Evolutionary conservation across 2,113 vertebrate species (phyloP).

Genomic region (Dromaius novaehollandiae): DNA sequence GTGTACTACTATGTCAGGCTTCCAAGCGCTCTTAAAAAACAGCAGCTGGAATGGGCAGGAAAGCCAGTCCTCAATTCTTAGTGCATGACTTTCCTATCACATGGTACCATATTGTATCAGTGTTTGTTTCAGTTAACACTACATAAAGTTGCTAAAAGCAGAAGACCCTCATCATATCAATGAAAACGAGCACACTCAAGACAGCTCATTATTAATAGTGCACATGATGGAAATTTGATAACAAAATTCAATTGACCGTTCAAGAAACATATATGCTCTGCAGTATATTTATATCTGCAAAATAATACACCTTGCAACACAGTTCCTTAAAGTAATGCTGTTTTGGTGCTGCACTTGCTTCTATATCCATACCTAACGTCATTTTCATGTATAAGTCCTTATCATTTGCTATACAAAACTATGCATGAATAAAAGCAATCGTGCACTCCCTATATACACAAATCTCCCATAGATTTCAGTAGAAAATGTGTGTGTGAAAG

Average conservation of each 20-base stretch:
- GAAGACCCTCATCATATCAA: slow-evolving; percentile 6
- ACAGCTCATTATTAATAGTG: not conserved
- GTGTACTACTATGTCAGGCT: slow-evolving; percentile 24
- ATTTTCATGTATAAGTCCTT: slow-evolving; percentile 46
- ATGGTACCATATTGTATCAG: slow-evolving; percentile 37
- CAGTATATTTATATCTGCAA: not conserved
- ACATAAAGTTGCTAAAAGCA: slow-evolving; percentile 25
- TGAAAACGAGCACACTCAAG: slow-evolving; percentile 4
- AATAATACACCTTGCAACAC: not conserved
- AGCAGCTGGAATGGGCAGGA: slow-evolving; percentile 37
- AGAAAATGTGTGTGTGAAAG: slow-evolving; percentile 14
- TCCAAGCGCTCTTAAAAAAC: slow-evolving; percentile 36
- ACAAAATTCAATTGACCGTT: slow-evolving; percentile 15
- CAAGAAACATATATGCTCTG: not conserved
- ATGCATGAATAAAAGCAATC: slow-evolving; percentile 35
- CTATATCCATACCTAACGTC: not conserved
- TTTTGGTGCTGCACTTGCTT: slow-evolving; percentile 23
- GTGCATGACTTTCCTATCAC: slow-evolving; percentile 3
- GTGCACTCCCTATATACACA: not conserved
- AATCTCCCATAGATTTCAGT: slow-evolving; percentile 25
- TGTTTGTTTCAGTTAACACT: slow-evolving; percentile 39
- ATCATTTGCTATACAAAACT: slow-evolving; percentile 54
- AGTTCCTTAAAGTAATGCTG: slow-evolving; percentile 8
- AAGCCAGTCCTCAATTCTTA: slow-evolving; percentile 3
- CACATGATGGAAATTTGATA: not conserved